These are phyloP conservation scores for Origma solitaria DNA, from an alignment of 2,113 vertebrate genomes.

Conservation along the genomic window DNA sequence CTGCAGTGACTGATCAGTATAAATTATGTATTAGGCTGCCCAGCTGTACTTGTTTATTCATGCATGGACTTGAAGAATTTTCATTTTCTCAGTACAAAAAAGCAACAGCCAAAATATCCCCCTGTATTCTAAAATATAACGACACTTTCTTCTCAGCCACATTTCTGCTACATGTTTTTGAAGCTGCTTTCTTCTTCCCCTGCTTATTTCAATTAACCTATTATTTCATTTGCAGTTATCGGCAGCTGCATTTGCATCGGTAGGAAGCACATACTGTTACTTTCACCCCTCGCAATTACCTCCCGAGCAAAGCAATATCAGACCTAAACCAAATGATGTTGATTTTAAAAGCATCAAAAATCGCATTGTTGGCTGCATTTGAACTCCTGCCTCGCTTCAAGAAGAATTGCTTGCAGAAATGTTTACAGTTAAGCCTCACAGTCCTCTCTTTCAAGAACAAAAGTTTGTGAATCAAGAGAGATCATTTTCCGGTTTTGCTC, in stretches of 20 bases:
- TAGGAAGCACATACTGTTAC: neutral
- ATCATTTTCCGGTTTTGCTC: fast-evolving
- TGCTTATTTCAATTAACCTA: neutral
- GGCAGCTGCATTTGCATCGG: neutral
- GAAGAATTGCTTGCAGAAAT: neutral
- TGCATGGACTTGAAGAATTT: slow-evolving; percentile 82
- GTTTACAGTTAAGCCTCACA: neutral
- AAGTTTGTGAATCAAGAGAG: neutral
- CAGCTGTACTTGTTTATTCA: slow-evolving; percentile 90
- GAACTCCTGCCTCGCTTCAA: neutral
- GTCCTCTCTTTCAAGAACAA: neutral
- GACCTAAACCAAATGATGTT: slow-evolving; percentile 5
- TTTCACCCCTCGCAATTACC: neutral
- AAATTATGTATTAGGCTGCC: slow-evolving; percentile 93
- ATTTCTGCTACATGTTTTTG: neutral
- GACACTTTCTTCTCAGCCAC: slow-evolving; percentile 18
- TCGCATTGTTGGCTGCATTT: neutral
- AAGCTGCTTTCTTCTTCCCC: neutral
- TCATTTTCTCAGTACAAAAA: slow-evolving; percentile 66
- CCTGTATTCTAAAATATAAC: slow-evolving; percentile 17
- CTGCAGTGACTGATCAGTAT: slow-evolving; percentile 82
- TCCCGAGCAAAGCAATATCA: neutral
- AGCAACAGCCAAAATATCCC: slow-evolving; percentile 6
- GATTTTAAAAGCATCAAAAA: slow-evolving; percentile 12
- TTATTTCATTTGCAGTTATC: neutral